phyloP scores from a whole-genome alignment of 2,113 vertebrate species.

The Neogobius melanostomus region DNA sequence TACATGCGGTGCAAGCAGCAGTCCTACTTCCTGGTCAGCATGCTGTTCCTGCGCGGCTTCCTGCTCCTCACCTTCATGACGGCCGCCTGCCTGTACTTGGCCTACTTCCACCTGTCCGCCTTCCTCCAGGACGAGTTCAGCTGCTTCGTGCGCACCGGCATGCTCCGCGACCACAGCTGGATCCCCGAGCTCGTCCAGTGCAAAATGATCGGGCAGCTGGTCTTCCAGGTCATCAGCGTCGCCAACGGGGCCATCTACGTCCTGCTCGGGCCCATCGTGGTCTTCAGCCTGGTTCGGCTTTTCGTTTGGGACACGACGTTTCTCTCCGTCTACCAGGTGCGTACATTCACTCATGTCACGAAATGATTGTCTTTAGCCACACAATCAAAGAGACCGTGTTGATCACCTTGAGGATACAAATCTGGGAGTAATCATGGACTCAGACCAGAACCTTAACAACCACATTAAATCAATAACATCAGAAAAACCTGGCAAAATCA shows the following conservation, averaged over 20 bases:
- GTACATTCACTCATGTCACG: too few species aligned
- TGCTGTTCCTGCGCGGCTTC: constrained; percentile 88
- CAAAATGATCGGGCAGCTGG: constrained; percentile 85
- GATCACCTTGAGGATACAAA: too few species aligned
- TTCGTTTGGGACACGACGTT: constrained; percentile 93
- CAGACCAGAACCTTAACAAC: too few species aligned
- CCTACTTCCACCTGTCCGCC: constrained; percentile 88
- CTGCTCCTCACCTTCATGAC: constrained; percentile 87
- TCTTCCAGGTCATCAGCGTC: constrained; percentile 91
- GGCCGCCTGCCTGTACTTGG: constrained; percentile 87
- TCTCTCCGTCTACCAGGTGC: constrained; percentile 84
- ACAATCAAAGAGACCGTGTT: too few species aligned
- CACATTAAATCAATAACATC: too few species aligned
- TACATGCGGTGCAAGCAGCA: constrained; percentile 91
- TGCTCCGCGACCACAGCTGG: constrained; percentile 78
- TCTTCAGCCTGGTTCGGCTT: constrained; percentile 87
- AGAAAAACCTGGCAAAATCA: too few species aligned
- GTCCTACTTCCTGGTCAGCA: constrained; percentile 83
- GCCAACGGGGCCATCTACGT: constrained; percentile 81
- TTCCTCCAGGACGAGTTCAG: constrained; percentile 94
- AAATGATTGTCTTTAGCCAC: too few species aligned
- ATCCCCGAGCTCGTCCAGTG: constrained; percentile 85
- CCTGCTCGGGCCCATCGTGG: constrained; percentile 82
- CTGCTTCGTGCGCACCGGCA: constrained; percentile 85
- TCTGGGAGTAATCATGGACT: too few species aligned